Evolutionary conservation across 1,140 invertebrate genomes (phyloP).

Genomic region (Atopsyche davidsoni): DNA sequence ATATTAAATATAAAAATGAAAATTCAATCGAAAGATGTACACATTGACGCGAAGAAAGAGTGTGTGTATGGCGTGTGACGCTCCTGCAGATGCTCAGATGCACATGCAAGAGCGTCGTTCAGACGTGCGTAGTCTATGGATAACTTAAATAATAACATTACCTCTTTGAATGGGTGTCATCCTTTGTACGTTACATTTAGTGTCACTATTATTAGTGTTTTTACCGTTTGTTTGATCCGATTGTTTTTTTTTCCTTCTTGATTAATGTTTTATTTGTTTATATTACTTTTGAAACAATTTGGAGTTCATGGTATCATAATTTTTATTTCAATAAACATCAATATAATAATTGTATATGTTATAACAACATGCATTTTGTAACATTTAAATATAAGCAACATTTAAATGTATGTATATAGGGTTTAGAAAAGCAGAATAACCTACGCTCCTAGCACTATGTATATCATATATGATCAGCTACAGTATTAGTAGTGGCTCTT

Average conservation of each 20-base stretch:
- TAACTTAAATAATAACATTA: slow-evolving; percentile 30
- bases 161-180: slow-evolving; percentile 22
- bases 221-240: too few relatives aligned
- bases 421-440: slow-evolving; percentile 15
- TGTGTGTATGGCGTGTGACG: too few relatives aligned
- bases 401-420: slow-evolving; percentile 16
- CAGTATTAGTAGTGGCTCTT: too few relatives aligned
- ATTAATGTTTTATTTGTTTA: background rate
- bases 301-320: background rate
- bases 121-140: too few relatives aligned
- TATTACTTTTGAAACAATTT: background rate
- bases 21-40: too few relatives aligned
- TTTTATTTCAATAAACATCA: slow-evolving; percentile 25
- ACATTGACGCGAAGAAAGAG: too few relatives aligned
- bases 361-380: slow-evolving; percentile 21
- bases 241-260: too few relatives aligned
- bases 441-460: slow-evolving; percentile 9
- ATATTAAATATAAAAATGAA: too few relatives aligned
- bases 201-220: too few relatives aligned
- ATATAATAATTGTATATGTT: slow-evolving; percentile 21
- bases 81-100: too few relatives aligned
- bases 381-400: slow-evolving; percentile 22
- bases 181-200: slow-evolving; percentile 8
- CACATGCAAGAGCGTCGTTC: too few relatives aligned
- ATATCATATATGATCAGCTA: too few relatives aligned